phyloP scores from a whole-genome alignment of 1,140 invertebrate species.

The Arion vulgaris region DNA sequence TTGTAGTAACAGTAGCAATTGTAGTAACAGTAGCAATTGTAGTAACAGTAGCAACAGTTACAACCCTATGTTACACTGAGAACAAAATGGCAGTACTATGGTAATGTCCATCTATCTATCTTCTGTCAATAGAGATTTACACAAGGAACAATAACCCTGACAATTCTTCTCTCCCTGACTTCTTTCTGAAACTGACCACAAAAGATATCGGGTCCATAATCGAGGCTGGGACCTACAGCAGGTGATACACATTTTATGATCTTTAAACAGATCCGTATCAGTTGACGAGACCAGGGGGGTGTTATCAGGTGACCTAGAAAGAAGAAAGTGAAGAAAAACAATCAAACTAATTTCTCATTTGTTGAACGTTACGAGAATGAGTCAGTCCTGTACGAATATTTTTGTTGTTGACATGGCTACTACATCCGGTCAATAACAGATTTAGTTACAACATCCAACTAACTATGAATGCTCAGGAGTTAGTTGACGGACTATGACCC shows the following conservation, averaged over 20 bases:
- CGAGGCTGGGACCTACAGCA: not conserved
- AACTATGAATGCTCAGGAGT: too few relatives aligned
- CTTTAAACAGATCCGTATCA: not conserved
- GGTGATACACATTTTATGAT: not conserved
- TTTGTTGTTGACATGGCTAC: not conserved
- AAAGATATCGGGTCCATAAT: not conserved
- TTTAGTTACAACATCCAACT: too few relatives aligned
- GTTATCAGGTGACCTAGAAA: not conserved
- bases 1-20: too few relatives aligned
- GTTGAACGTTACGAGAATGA: not conserved
- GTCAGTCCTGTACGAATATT: not conserved
- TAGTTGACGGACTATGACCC: too few relatives aligned
- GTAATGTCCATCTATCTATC: not conserved
- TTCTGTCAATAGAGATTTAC: not conserved
- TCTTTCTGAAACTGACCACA: not conserved
- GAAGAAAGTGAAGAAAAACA: not conserved
- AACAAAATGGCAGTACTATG: too few relatives aligned
- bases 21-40: too few relatives aligned
- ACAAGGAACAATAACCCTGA: not conserved
- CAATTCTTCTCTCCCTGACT: not conserved
- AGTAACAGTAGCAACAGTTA: too few relatives aligned
- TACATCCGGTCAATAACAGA: not conserved
- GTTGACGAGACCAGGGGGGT: not conserved
- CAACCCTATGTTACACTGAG: too few relatives aligned
- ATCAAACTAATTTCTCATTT: not conserved